Evolutionary conservation across 2,888 invertebrate species (phyloP), one percentile per base, ranked within the genome.

Genomic region (Lumbricus terrestris): DNA sequence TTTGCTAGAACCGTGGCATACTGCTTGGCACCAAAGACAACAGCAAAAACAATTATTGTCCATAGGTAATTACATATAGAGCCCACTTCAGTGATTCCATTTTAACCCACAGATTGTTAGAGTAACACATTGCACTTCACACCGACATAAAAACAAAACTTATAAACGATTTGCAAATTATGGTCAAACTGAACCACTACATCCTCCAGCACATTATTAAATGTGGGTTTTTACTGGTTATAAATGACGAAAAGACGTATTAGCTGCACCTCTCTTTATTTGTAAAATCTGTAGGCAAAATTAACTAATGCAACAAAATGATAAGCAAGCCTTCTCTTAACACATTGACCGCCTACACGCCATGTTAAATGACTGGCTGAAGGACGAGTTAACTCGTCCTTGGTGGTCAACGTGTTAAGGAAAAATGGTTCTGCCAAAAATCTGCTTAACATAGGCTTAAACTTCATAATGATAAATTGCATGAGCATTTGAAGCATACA

Each of bases 211-310:
- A 13, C 69, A 69, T 69, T n/a, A 69, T 11, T 69, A n/a, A 69
- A 13, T 69, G 69, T 69, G 8, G 18, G 23, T 20, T 47, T 20
- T 47, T 47, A 69, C n/a, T 1, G 1, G n/a, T 69, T 69, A 69
- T n/a, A 69, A n/a, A 69, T n/a, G 8, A 69, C n/a, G n/a, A n/a
- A 54, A 47, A 69, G 69, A 69, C n/a, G 29, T 69, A 8, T 8
- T 8, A 69, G 69, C n/a, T 69, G 69, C 69, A 69, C n/a, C 69
- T 47, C 69, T 47, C n/a, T 69, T 69, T n/a, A 69, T 69, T 69
- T 69, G 69, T 69, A 69, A 69, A 69, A 69, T 69, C 69, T 69
- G 69, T 69, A 69, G 69, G 69, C 69, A 69, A 69, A 69, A 69
- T 69, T 69, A n/a, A 69, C 47, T 47, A 69, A 69, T 11, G 69